Evolutionary conservation across 2,888 invertebrate species (phyloP), one percentile per base, ranked within the genome.

Genomic region (Pandemis corylana): DNA sequence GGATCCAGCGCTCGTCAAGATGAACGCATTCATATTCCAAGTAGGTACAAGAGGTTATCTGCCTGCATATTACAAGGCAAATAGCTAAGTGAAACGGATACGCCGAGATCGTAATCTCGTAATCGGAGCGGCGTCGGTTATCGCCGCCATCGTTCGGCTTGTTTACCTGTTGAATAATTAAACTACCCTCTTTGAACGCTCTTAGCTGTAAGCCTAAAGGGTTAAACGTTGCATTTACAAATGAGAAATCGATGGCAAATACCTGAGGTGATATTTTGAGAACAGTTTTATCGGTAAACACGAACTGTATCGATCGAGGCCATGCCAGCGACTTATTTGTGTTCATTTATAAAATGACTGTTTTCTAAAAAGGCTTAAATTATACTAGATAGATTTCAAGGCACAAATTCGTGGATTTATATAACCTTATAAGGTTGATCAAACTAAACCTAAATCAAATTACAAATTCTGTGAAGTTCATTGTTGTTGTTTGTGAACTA

Each of bases 141-240:
- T 72, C 72, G 68, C 68, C 46, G 68, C 56, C 46, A 28, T 28
- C 28, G 28, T 28, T 59, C 7, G 15, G 20, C 59, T 59, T 63
- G 44, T n/a, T 59, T 70, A 75, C 75, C 67, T 75, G 75, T 75
- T 75, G 75, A 66, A 75, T 75, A 70, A 67, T 75, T 71, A 71
- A 74, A 59, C 51, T 73, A 59, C 67, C 71, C 46, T 46, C 67
- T 7, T 28, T 61, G 7, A 15, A 44, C n/a, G 56, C 62, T 51
- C 10, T 66, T 51, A 51, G 12, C 44, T 41, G n/a, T 10, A 3
- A 5, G 36, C 10, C 42, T 64, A 15, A 64, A 64, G 44, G 20
- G 64, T 15, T 15, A 12, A 63, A 63, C 12, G 28, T 56, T 56
- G 28, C 7, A 12, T 5, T 59, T 59, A 28, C 10, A 9, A 59